These are phyloP conservation scores for Micromys minutus DNA, from an alignment of 2,113 vertebrate species.

Conservation along the genomic window DNA sequence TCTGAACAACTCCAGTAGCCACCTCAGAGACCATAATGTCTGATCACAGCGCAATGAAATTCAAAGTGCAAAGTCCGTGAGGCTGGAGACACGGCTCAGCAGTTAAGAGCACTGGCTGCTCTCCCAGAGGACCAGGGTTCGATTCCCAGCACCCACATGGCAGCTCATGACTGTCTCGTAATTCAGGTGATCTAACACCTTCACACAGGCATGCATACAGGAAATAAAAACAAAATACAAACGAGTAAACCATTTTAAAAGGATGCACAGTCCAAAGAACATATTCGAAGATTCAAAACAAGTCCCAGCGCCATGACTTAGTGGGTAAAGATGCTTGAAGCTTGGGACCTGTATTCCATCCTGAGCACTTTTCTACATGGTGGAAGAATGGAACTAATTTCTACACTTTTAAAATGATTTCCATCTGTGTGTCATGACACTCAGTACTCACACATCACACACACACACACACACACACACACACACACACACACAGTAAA, in stretches of 20 bases:
- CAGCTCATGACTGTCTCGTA: background rate
- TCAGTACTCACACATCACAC: background rate
- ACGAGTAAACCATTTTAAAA: background rate
- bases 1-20: background rate
- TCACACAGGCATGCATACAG: background rate
- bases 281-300: slow-evolving; percentile 22
- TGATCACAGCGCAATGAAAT: background rate
- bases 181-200: background rate
- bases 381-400: background rate
- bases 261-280: too few species aligned
- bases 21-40: background rate
- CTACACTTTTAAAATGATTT: background rate
- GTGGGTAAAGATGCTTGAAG: background rate
- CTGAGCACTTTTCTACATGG: background rate
- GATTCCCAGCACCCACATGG: background rate
- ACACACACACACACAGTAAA: background rate
- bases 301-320: background rate
- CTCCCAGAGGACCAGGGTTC: background rate
- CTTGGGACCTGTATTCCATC: background rate
- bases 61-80: background rate
- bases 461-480: background rate
- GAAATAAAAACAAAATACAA: background rate
- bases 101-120: background rate
- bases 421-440: background rate
- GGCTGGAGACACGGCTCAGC: background rate